Evolutionary conservation across 2,113 vertebrate species (phyloP), one percentile per base, ranked within the genome.

Genomic region (Pycnonotus jocosus): DNA sequence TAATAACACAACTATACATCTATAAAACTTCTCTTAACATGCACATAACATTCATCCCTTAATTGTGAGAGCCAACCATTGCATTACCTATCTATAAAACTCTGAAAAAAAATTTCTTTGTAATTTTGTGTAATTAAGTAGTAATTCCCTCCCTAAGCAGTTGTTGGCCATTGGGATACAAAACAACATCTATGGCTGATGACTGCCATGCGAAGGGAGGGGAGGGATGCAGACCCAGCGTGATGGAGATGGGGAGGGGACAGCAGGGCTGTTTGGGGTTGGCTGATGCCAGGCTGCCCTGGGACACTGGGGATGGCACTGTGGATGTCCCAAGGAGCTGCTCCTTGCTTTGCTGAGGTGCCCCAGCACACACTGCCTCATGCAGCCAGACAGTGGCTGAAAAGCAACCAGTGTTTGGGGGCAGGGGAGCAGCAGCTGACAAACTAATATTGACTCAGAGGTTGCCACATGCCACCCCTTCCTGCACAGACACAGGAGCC

Each of bases 321-420:
- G 30, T 33, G 53, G 33, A 15, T 44, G 11, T 45, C 44, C 74
- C 4, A 3, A 48, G 42, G 33, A 30, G 25, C 62, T 45, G 50
- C 27, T 44, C 31, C 8, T 4, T n/a, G 38, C 35, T 50, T 81
- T 81, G 42, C 66, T 44, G 72, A 53, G 50, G 8, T 40, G 57
- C 33, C 45, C 10, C 56, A 38, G 44, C 17, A 6, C 3, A 3
- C 6, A 6, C 0, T 0, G 60, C 53, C n/a, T n/a, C 4, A 20
- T 4, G 2, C 56, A 38, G 42, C 42, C 31, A 5, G 65, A 24
- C 6, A 7, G 35, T 15, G 58, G 24, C 25, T 64, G 10, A 30
- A 51, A 31, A 68, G 47, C 31, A 21, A 12, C 5, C 51, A 5
- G 18, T 23, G n/a, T 57, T 23, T 48, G 24, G 45, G 25, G 30